These are phyloP conservation scores for Abscondita cerata DNA, from an alignment of 2,888 invertebrate genomes.

Conservation along the genomic window DNA sequence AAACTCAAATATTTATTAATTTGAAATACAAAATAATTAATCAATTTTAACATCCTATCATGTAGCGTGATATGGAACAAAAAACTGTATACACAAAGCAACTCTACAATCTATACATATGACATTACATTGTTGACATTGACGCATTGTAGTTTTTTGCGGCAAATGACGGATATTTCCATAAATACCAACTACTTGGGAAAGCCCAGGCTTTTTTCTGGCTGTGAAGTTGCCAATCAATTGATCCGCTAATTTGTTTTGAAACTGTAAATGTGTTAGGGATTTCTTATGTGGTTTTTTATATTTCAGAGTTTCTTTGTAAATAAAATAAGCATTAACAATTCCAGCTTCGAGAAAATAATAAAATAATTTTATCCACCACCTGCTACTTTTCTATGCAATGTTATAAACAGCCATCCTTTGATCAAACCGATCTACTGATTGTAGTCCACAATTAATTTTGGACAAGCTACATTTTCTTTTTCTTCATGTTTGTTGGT, in stretches of 20 bases:
- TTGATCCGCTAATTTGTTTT: not conserved
- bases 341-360: conserved; percentile 44
- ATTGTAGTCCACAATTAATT: conserved; percentile 44
- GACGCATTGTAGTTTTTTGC: not conserved
- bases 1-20: too few species aligned
- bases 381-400: conserved; percentile 43
- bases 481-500: conserved; percentile 41
- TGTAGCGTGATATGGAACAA: too few species aligned
- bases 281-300: not conserved
- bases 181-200: not conserved
- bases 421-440: conserved; percentile 45
- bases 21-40: too few species aligned
- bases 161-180: not conserved
- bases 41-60: too few species aligned
- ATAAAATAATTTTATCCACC: conserved; percentile 47
- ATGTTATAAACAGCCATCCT: conserved; percentile 41
- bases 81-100: too few species aligned
- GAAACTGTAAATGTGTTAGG: not conserved
- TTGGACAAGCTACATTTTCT: conserved; percentile 41
- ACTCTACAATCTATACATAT: too few species aligned
- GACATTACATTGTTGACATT: not conserved
- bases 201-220: not conserved
- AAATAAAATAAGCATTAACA: conserved; percentile 40
- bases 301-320: conserved; percentile 4
- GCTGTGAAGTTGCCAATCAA: not conserved